phyloP scores from a whole-genome alignment of 2,113 vertebrate genomes.

The Oenanthe melanoleuca region DNA sequence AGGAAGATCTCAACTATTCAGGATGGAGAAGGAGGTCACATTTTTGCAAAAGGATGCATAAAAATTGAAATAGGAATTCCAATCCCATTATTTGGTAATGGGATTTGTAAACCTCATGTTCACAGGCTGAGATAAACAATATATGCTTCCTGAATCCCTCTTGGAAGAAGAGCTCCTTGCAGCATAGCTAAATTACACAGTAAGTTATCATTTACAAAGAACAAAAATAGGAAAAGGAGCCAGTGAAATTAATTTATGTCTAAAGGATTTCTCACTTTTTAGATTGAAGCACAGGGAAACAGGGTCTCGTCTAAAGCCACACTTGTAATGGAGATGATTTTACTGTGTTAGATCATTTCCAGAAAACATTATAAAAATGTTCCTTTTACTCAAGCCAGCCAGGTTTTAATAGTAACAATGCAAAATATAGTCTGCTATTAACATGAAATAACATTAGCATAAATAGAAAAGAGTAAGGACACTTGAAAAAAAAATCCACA shows the following conservation, averaged over 20 bases:
- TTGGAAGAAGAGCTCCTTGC: conserved; percentile 46
- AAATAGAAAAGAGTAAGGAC: conserved; percentile 46
- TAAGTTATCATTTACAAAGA: conserved; percentile 57
- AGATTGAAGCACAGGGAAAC: conserved; percentile 2
- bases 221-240: conserved; percentile 21
- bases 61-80: conserved; percentile 51
- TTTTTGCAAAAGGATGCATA: conserved; percentile 35
- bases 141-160: conserved; percentile 44
- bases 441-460: conserved; percentile 63
- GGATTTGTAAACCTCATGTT: conserved; percentile 65
- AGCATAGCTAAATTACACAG: conserved; percentile 46
- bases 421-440: conserved; percentile 55
- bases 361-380: conserved; percentile 38
- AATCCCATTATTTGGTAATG: conserved; percentile 73
- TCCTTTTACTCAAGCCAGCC: conserved; percentile 28
- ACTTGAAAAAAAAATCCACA: conserved; percentile 46
- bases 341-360: conserved; percentile 12
- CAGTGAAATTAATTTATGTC: conserved; percentile 49
- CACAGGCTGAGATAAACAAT: conserved; percentile 51
- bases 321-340: neutral
- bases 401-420: conserved; percentile 46
- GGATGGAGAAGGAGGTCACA: neutral
- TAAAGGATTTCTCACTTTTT: conserved; percentile 53
- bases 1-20: neutral
- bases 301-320: neutral